Evolutionary conservation across 2,797 vertebrate genomes (phyloP).

Genomic region (Percopsis omiscomaycus): DNA sequence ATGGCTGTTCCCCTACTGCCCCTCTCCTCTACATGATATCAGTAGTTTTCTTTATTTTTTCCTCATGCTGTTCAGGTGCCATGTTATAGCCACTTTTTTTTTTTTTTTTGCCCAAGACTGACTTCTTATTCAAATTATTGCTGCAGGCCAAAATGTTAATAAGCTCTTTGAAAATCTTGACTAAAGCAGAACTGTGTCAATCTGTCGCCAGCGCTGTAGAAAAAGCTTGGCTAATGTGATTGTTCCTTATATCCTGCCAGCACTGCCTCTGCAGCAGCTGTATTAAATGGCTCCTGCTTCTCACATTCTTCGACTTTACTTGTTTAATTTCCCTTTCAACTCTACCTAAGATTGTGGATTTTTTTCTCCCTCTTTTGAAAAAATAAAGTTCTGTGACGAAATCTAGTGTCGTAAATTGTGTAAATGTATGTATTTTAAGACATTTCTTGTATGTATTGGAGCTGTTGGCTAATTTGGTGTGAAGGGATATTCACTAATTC

Average conservation of each 20-base stretch:
- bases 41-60: conserved; percentile 17
- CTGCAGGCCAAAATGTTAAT: conserved; percentile 73
- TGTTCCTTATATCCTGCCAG: conserved; percentile 74
- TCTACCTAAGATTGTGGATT: conserved; percentile 73
- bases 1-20: conserved; percentile 76
- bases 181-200: conserved; percentile 69
- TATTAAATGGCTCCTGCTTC: conserved; percentile 71
- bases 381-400: conserved; percentile 77
- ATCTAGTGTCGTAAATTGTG: neutral
- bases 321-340: conserved; percentile 46
- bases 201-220: conserved; percentile 69
- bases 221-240: conserved; percentile 76
- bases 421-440: neutral
- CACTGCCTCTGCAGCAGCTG: conserved; percentile 58
- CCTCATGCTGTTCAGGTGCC: conserved; percentile 77
- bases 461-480: neutral
- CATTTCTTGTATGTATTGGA: neutral
- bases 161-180: conserved; percentile 61
- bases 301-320: conserved; percentile 49
- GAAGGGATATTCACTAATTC: too few species aligned
- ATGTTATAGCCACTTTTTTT: conserved; percentile 66
- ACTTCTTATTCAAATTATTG: conserved; percentile 71
- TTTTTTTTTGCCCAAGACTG: conserved; percentile 66
- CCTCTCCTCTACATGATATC: conserved; percentile 50
- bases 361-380: conserved; percentile 71